Base-by-base conservation (phyloP, 2,888 invertebrate genomes). In the Merodon equestris region DNA sequence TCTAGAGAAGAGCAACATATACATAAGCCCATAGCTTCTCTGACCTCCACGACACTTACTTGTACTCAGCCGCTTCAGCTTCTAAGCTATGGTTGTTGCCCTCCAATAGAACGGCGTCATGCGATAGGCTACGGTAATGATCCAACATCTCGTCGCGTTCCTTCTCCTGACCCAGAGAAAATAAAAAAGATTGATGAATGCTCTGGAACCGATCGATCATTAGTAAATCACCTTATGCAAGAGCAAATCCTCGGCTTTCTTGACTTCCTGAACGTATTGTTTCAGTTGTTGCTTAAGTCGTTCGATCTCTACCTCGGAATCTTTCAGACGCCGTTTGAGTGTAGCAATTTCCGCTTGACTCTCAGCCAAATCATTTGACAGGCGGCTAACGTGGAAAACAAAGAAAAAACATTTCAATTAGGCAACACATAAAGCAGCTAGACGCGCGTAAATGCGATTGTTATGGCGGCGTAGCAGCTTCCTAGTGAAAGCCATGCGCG, bases 71-170 rank as follows among this genome's bases (percentile, higher is more conserved):
- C 1, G 94, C 93, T 89, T 95, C 94, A 82, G 91, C 92, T 87
- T 95, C 95, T 82, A 95, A 90, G 60, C 93, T 93, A 85, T 94
- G 94, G 87, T 95, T 95, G 81, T 92, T 95, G 83, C 91, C 94
- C 89, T 95, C 95, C 81, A 95, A 89, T 73, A 92, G 90, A 57
- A 93, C 93, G 1, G 95, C 95, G 88, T 95, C 95, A 74, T 94
- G 91, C 60, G 94, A 94, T 18, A 96, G 89, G 85, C 92, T 93
- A 77, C 93, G 92, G 88, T 94, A 95, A 83, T 95, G 94, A 85
- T 95, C 94, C 83, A 95, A 86, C 92, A 96, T 93, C 86, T 95
- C 94, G 71, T 93, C 92, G 68, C 95, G 91, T 88, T 95, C 95
- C 74, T 92, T 92, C 89, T 95, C 95, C 92, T 95, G 89, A 36